These are phyloP conservation scores for Phrynosoma blainvillii DNA, from an alignment of 2,113 vertebrate species.

Conservation along the genomic window DNA sequence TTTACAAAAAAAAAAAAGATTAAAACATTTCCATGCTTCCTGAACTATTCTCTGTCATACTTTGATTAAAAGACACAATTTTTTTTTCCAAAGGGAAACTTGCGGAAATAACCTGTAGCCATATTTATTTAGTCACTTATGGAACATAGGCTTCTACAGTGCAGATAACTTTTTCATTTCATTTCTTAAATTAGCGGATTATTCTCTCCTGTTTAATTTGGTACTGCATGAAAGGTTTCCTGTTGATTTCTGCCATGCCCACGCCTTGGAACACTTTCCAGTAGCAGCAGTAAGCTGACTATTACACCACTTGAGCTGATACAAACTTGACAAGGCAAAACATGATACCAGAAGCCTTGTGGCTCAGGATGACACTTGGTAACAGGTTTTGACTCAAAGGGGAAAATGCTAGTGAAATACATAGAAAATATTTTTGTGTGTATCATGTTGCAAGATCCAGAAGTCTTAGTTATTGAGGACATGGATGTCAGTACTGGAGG, in stretches of 20 bases:
- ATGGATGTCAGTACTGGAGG: constrained; percentile 1
- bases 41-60: background rate
- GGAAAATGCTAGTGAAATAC: constrained; percentile 7
- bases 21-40: background rate
- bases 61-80: background rate
- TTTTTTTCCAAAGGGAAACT: background rate
- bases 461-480: too few relatives aligned
- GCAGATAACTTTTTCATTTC: constrained; percentile 37
- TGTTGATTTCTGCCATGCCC: constrained; percentile 44
- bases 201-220: constrained; percentile 51
- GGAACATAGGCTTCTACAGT: constrained; percentile 18
- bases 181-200: constrained; percentile 43
- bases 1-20: background rate
- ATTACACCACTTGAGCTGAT: constrained; percentile 52
- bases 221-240: constrained; percentile 49
- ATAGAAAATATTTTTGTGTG: too few relatives aligned
- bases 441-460: too few relatives aligned
- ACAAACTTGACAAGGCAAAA: constrained; percentile 49
- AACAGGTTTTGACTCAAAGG: constrained; percentile 43
- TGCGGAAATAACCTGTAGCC: background rate
- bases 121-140: constrained; percentile 10
- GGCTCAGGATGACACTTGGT: constrained; percentile 53
- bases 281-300: constrained; percentile 49
- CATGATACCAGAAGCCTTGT: constrained; percentile 45
- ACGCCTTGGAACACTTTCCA: constrained; percentile 45